Base-by-base conservation (phyloP, 2,797 vertebrate genomes). In the Cephalopachus bancanus region DNA sequence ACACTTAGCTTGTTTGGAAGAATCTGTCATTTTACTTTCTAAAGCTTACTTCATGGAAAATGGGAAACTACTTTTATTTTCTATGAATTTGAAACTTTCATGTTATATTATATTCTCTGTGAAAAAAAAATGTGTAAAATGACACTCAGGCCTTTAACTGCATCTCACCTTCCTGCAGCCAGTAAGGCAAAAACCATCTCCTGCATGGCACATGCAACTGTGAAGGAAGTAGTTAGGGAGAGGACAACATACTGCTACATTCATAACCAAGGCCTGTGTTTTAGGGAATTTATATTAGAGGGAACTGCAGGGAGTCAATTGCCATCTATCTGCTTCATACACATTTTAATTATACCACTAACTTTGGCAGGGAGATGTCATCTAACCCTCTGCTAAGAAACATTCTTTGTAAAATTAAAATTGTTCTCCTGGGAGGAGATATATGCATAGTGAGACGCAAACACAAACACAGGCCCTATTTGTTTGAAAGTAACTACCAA, bases 291-390 rank as follows among this genome's bases (percentile, higher is more conserved):
- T 60, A 0, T 88, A 96, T 97, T 93, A 95, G 90, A 97, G 60
- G 26, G 83, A 98, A 78, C 90, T 4, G 94, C n/a, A 49, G 96
- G 96, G 96, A 95, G 90, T 24, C 97, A 97, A 95, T 93, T 98
- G 97, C 94, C 95, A 96, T 97, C 97, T 93, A 92, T 97, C 51
- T 96, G 78, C 83, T 86, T 98, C 96, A 65, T 96, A 95, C 85
- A 33, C 75, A 94, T 84, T 98, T 98, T 98, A 98, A 98, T 98
- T 98, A 95, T 91, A 96, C 95, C 83, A 94, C 84, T 30, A 95
- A 95, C 72, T 95, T 97, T 72, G 96, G 93, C 96, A 95, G 67
- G 22, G 92, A 71, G 0, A 0, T 97, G 84, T 75, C 97, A 80
- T 2, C 24, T 84, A 92, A 96, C 74, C 65, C 90, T 71, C 10